A percentile compares a stretch with the other conserved stretches of the same genome.
These are phyloP conservation scores for Crotalus horridus DNA, from an alignment of 2,113 vertebrate genomes.

Conservation along the genomic window DNA sequence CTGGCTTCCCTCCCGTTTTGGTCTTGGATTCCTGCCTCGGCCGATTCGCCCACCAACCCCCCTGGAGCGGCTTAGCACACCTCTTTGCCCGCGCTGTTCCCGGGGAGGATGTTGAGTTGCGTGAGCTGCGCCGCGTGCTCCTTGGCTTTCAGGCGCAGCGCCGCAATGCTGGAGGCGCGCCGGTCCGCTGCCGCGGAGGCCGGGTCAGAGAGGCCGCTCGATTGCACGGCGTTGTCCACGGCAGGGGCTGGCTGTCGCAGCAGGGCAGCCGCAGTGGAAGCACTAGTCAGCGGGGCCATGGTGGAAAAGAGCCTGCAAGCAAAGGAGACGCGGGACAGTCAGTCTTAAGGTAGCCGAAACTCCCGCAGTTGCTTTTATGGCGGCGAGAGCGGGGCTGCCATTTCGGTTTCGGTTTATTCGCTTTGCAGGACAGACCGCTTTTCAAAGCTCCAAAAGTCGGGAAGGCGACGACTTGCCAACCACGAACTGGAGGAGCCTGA, in stretches of 20 bases:
- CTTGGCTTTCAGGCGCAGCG: constrained; percentile 93
- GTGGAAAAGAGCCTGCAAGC: constrained; percentile 89
- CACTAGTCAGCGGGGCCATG: constrained; percentile 90
- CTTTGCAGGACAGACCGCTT: background rate
- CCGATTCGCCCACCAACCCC: background rate
- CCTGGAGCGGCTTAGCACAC: constrained; percentile 84
- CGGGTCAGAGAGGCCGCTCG: constrained; percentile 75
- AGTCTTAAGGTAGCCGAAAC: background rate
- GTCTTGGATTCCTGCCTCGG: background rate
- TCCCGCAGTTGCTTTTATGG: background rate
- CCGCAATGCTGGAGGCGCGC: constrained; percentile 92
- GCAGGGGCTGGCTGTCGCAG: constrained; percentile 84
- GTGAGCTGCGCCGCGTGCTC: constrained; percentile 97
- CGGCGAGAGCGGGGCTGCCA: background rate
- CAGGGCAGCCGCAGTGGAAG: constrained; percentile 89
- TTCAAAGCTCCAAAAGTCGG: background rate
- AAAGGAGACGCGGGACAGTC: constrained; percentile 47
- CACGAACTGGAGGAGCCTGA: background rate
- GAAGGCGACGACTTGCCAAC: background rate
- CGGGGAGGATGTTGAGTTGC: constrained; percentile 96
- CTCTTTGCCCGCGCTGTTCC: constrained; percentile 90
- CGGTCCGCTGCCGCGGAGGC: constrained; percentile 84
- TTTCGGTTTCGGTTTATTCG: background rate
- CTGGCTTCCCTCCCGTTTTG: constrained; percentile 60
- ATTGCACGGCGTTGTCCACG: constrained; percentile 78